Evolutionary conservation across 2,797 vertebrate genomes (phyloP), one percentile per base, ranked within the genome.

Genomic region (Meriones psammophilus): DNA sequence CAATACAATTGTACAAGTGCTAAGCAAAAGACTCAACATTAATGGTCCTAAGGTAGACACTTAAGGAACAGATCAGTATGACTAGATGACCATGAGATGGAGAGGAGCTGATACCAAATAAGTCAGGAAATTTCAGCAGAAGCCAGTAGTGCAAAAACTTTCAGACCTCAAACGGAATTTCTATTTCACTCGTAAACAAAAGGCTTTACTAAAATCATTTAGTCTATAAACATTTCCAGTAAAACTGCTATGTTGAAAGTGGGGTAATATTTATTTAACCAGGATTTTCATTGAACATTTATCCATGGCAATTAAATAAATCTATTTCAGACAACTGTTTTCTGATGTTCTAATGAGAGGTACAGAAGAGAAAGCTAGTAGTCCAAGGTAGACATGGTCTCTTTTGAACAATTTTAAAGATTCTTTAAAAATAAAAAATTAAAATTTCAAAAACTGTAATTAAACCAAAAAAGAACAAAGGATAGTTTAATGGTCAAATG

Each of bases 401-500:
- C 69, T 46, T 6, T 3, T 56, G 79, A 80, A 9, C 77, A 90
- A 92, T 20, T 85, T 92, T 1, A 74, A 87, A 88, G 17, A 91
- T 86, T 95, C 9, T 88, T 39, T 80, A 93, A 76, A 18, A 17
- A 58, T 24, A 76, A 28, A 62, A 9, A 8, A 5, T 77, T 83
- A 85, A 39, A 73, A 77, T 76, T 79, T 92, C 17, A 88, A 95
- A 90, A 87, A 95, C 54, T 87, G 62, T 22, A 76, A 83, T 77
- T 39, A 74, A 91, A 79, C 94, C 85, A 91, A 24, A 50, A 94
- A 97, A 94, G 77, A 60, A 80, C 8, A 92, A 8, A 54, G 14
- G 91, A 92, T 64, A 4, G 28, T 78, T 88, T 91, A 86, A 86
- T 66, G 64, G n/a, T 10, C 76, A 4, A 46, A 66, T 80, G 76